Conservation (phyloP, 2,888 invertebrate species). For the Gymnoscelis rufifasciata region DNA sequence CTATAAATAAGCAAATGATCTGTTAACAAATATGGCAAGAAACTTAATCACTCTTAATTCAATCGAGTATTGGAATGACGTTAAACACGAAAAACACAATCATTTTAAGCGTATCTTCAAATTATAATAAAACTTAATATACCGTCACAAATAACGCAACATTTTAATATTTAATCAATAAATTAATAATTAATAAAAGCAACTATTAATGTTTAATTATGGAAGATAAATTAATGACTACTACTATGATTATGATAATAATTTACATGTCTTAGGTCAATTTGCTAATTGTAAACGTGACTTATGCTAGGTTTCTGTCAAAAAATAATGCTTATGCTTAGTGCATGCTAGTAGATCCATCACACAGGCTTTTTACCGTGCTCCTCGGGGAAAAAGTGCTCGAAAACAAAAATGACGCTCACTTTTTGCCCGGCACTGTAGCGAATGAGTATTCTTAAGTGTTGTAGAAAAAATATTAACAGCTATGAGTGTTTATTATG, state of each 20-base stretch:
- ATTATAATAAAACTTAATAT: not conserved
- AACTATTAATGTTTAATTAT: not conserved
- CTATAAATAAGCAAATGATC: slow-evolving; percentile 35
- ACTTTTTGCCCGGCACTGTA: slow-evolving; percentile 25
- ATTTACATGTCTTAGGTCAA: slow-evolving; percentile 14
- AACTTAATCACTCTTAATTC: slow-evolving; percentile 23
- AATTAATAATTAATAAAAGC: too few species aligned
- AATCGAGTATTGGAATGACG: slow-evolving; percentile 52
- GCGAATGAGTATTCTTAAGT: slow-evolving; percentile 27
- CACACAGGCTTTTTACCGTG: slow-evolving; percentile 20
- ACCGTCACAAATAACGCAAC: too few species aligned
- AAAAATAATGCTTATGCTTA: slow-evolving; percentile 34
- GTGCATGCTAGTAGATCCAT: slow-evolving; percentile 26
- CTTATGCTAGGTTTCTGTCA: slow-evolving; percentile 29
- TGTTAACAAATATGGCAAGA: slow-evolving; percentile 37
- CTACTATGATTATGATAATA: slow-evolving; percentile 11
- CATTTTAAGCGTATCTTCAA: slow-evolving; percentile 1
- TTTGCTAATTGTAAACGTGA: slow-evolving; percentile 20
- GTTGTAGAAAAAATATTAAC: slow-evolving; percentile 39
- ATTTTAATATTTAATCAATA: too few species aligned
- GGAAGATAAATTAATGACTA: slow-evolving; percentile 13
- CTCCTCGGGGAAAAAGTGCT: slow-evolving; percentile 16
- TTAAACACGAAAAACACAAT: slow-evolving; percentile 1
- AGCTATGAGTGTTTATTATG: slow-evolving; percentile 26
- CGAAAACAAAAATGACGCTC: slow-evolving; percentile 5